phyloP scores from a whole-genome alignment of 2,113 vertebrate species.

The Lophura nycthemera region DNA sequence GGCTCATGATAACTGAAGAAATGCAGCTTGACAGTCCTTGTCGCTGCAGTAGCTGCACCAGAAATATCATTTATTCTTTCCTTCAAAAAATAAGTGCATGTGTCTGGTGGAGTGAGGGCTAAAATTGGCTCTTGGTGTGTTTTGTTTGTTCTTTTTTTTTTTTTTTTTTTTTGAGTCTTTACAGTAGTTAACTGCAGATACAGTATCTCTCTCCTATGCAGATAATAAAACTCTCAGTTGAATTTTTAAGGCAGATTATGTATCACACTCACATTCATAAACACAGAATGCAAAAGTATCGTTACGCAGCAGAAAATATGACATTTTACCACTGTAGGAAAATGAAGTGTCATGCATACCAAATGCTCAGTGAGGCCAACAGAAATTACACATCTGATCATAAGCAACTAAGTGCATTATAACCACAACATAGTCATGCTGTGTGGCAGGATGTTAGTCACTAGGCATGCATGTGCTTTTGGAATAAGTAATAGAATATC shows the following conservation, averaged over 20 bases:
- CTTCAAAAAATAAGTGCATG: background rate
- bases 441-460: background rate
- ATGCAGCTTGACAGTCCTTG: constrained; percentile 55
- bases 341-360: background rate
- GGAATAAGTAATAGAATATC: background rate
- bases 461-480: background rate
- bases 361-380: background rate
- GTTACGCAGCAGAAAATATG: background rate
- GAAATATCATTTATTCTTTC: background rate
- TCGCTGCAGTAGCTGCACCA: background rate
- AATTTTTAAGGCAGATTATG: background rate
- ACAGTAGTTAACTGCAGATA: background rate
- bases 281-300: background rate
- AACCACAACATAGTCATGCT: background rate
- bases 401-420: background rate
- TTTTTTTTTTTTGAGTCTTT: background rate
- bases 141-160: background rate
- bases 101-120: background rate
- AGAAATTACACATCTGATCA: background rate
- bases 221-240: background rate
- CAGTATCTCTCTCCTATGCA: background rate
- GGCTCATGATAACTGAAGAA: constrained; percentile 46
- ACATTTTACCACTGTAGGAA: background rate
- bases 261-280: background rate
- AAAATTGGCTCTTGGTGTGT: background rate